Evolutionary conservation across 2,797 vertebrate genomes (phyloP).

Genomic region (Neoniphon sammara): DNA sequence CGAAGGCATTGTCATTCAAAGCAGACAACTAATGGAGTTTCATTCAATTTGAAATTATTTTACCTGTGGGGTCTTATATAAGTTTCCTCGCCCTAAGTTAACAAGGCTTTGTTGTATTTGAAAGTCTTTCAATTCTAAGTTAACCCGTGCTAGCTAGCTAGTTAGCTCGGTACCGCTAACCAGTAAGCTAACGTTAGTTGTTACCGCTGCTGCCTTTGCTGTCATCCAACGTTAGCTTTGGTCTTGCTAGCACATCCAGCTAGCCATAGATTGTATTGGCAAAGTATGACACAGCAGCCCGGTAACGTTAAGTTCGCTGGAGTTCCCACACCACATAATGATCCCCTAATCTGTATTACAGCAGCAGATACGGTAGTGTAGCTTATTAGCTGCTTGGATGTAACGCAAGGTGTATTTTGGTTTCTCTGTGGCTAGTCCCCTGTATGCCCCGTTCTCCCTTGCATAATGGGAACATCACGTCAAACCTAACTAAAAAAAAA

Average conservation of each 20-base stretch:
- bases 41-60: fast-evolving
- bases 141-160: conserved; percentile 5
- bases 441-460: too few relatives aligned
- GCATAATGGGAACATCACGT: too few relatives aligned
- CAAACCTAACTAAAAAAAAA: too few relatives aligned
- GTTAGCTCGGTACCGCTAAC: conserved; percentile 37
- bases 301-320: background rate
- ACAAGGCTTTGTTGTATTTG: background rate
- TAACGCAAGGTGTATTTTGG: background rate
- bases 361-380: background rate
- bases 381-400: fast-evolving
- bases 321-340: background rate
- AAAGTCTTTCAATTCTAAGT: background rate
- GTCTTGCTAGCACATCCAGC: conserved; percentile 5
- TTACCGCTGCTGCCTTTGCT: conserved; percentile 20
- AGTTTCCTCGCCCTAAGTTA: fast-evolving
- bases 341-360: background rate
- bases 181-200: conserved; percentile 59
- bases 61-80: fast-evolving
- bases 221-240: background rate
- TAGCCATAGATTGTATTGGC: background rate
- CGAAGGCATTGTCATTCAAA: conserved; percentile 20
- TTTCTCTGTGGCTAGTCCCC: background rate
- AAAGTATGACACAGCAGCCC: conserved; percentile 47
- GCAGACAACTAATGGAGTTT: fast-evolving